Percentiles rank a stretch among this genome's conserved stretches.
These are phyloP conservation scores for Agelastica alni DNA, from an alignment of 2,888 invertebrate species.

Conservation along the genomic window DNA sequence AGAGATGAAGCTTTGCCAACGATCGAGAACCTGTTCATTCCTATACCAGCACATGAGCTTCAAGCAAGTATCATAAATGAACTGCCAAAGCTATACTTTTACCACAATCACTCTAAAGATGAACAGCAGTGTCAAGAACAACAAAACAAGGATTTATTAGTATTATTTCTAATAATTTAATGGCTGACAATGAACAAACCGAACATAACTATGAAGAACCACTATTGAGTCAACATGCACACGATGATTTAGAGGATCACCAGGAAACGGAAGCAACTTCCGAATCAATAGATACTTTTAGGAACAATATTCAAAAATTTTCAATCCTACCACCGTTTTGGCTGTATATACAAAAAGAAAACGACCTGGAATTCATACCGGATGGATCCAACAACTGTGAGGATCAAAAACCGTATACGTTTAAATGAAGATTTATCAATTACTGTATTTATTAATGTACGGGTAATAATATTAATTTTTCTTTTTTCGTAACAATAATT, in stretches of 20 bases:
- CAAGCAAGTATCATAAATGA: neutral
- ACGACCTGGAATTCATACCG: neutral
- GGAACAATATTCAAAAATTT: neutral
- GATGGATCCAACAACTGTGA: neutral
- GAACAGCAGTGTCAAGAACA: neutral
- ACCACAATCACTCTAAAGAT: neutral
- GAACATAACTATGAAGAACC: neutral
- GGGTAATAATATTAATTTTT: neutral
- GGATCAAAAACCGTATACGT: neutral
- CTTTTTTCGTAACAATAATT: neutral
- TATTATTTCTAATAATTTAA: neutral
- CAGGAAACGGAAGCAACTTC: neutral
- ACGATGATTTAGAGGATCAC: no score
- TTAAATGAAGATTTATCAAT: neutral
- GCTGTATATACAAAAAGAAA: neutral
- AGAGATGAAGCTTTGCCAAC: neutral
- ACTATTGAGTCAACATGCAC: no score
- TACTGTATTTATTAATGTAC: neutral
- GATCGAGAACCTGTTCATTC: no score
- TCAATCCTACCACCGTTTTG: neutral
- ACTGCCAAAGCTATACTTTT: neutral
- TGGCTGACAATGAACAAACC: neutral
- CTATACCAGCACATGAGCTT: neutral
- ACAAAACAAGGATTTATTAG: neutral
- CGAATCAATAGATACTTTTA: neutral